Evolutionary conservation across 1,140 invertebrate species (phyloP), one percentile per base, ranked within the genome.

Genomic region (Drosophila punjabiensis): DNA sequence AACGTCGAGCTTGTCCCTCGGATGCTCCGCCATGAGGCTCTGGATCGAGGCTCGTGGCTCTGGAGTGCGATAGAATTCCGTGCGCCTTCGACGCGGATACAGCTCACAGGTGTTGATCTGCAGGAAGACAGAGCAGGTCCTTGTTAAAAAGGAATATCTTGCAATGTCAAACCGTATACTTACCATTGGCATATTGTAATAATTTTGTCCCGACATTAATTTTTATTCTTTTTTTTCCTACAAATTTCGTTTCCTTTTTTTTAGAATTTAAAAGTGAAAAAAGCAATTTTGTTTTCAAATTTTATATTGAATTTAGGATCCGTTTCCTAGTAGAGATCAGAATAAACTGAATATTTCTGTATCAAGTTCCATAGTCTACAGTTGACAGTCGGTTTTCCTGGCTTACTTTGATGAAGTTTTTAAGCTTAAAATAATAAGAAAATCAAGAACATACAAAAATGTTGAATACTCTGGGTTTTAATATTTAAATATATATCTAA

Each of bases 21-120:
- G 71, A 39, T 75, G 71, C 28, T 75, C 71, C 33, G 56, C 37
- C 24, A 18, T 11, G 7, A 10, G 10, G 6, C 47, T 73, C 9
- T 74, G 71, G 13, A 14, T 61, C 4, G 56, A 74, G n/a, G 5
- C 8, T 11, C 47, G 32, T 5, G 68, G 47, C 11, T 33, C 3
- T 8, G 24, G 47, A 37, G 47, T 24, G 1, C 32, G 16, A 28
- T 73, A 75, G 39, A 43, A 73, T 24, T 53, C 68, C 5, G 43
- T 69, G 7, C 5, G 24, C 20, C 64, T 45, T 0, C 37, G 20
- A 0, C 60, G 39, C 16, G 64, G 64, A 64, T 67, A 67, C 30
- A 67, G 10, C 64, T 67, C 64, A 9, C 32, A 45, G 16, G 16
- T 45, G 59, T 28, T 35, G 9, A 63, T 2, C 39, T 67, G 4